Percentiles rank a stretch among this genome's conserved stretches.
Evolutionary conservation across 2,797 vertebrate genomes (phyloP).

Genomic region (Anabacerthia variegaticeps): DNA sequence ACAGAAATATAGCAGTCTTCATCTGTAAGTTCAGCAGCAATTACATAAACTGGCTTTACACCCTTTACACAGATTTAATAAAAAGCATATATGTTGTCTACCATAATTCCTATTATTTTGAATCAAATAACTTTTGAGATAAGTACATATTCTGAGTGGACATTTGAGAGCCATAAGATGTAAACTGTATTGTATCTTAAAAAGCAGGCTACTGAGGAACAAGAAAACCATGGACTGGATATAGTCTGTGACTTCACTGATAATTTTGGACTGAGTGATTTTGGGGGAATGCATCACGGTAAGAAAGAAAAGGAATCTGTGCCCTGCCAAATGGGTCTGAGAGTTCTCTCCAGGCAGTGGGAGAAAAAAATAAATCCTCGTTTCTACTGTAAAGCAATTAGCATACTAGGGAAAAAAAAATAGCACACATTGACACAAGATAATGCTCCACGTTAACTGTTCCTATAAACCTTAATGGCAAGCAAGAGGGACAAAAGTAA

Average conservation of each 20-base stretch:
- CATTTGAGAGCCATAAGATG: not conserved
- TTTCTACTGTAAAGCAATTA: not conserved
- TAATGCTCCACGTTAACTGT: not conserved
- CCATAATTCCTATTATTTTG: not conserved
- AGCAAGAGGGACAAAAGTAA: not conserved
- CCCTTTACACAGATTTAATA: not conserved
- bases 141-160: not conserved
- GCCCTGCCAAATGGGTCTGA: not conserved
- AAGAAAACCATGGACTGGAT: not conserved
- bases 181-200: not conserved
- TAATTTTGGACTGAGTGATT: not conserved
- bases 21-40: not conserved
- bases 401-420: not conserved
- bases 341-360: not conserved
- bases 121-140: not conserved
- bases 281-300: not conserved
- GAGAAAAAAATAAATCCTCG: not conserved
- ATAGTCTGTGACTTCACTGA: not conserved
- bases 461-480: not conserved
- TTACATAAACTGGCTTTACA: not conserved
- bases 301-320: not conserved
- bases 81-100: not conserved
- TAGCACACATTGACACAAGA: not conserved
- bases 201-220: not conserved
- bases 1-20: not conserved